Evolutionary conservation across 2,113 vertebrate species (phyloP).

Genomic region (Puntigrus tetrazona): DNA sequence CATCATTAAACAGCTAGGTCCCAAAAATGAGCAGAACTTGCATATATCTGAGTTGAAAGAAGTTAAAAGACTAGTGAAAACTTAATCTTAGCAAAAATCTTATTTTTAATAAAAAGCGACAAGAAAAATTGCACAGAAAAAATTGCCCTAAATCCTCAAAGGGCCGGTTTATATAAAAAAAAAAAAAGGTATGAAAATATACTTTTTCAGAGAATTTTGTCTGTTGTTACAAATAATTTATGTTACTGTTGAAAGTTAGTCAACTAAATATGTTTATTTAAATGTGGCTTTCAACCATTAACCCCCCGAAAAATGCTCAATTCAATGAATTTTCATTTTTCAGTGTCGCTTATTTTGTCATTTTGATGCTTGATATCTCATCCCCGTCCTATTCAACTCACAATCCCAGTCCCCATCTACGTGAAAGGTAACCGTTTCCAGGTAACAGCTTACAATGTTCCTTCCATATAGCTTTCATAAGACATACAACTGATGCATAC

Average conservation of each 20-base stretch:
- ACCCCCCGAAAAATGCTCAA: too few species aligned
- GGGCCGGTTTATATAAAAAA: background rate
- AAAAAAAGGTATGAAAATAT: too few species aligned
- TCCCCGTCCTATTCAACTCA: background rate
- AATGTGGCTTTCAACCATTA: too few species aligned
- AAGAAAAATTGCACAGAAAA: background rate
- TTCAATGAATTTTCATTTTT: too few species aligned
- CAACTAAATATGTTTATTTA: too few species aligned
- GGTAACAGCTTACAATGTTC: background rate
- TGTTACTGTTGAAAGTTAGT: too few species aligned
- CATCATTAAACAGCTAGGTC: background rate
- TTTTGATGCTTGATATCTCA: background rate
- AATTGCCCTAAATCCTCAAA: background rate
- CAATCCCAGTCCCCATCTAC: background rate
- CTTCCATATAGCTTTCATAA: background rate
- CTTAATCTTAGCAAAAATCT: too few species aligned
- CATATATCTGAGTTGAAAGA: too few species aligned
- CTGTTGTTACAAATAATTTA: too few species aligned
- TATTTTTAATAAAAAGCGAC: background rate
- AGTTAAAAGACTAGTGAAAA: too few species aligned
- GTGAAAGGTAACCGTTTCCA: background rate
- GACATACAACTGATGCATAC: background rate
- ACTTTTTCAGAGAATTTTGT: background rate
- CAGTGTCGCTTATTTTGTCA: too few species aligned
- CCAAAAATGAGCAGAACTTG: background rate